Evolutionary conservation across 2,888 invertebrate genomes (phyloP), one percentile per base, ranked within the genome.

Genomic region (Nymphalis polychloros): DNA sequence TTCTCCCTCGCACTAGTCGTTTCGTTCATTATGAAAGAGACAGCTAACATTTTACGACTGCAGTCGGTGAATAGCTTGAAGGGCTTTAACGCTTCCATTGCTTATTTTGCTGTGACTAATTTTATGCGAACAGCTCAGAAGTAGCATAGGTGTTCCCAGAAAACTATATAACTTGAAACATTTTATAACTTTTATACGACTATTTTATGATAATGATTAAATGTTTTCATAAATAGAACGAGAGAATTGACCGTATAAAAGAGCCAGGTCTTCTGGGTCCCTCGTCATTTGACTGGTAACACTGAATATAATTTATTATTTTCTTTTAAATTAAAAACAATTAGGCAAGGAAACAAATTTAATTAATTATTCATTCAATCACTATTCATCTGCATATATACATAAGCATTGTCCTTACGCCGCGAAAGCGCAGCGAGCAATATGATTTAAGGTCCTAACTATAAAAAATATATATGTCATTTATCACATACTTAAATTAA

Each of bases 91-190:
- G 80, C 79, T 87, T 89, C 85, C 85, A 88, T 89, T 87, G 86
- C 88, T 90, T 87, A 88, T 89, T 90, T 89, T 89, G 87, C 79
- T 85, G 82, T 82, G 86, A 89, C 90, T 89, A 90, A 90, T 90
- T 90, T 89, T 87, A 89, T 86, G 81, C 86, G 80, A 81, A 82
- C 82, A 80, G 78, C 74, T 76, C 75, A 77, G 75, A 77, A 77
- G 79, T 75, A 79, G 74, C 71, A 72, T 76, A 77, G 80, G 78
- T 76, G 79, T 89, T 87, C 85, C 70, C 73, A 82, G 87, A 86
- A 83, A 75, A 77, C 73, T 71, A 74, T 75, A 76, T 72, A 76
- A 74, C 69, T 72, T 73, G 68, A 70, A 69, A 74, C 74, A 76
- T 78, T 76, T 79, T 77, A 78, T 74, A 73, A 72, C 74, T 60